A percentile compares a stretch with the other conserved stretches of the same genome.
Conservation (phyloP, 2,888 invertebrate species). For the Nomada hirtipes region DNA sequence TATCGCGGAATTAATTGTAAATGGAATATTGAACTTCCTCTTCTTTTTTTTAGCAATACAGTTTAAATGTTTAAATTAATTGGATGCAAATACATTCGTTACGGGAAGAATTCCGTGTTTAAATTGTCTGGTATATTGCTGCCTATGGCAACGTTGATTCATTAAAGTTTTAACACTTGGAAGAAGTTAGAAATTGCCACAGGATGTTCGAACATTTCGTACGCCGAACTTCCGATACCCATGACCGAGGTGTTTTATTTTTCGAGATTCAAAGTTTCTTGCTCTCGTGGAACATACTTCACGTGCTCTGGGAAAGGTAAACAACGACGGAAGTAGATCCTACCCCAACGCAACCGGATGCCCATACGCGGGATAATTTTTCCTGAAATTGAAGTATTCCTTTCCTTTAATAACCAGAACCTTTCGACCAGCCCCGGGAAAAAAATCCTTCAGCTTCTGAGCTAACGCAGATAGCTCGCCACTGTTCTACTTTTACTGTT, state of each 20-base stretch:
- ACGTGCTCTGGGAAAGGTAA: neutral
- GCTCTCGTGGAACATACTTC: neutral
- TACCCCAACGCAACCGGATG: neutral
- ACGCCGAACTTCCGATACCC: neutral
- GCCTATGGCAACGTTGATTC: no score
- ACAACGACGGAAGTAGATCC: neutral
- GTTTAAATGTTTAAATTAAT: no score
- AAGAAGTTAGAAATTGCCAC: no score
- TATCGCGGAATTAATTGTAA: no score
- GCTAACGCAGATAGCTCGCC: neutral
- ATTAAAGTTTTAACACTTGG: no score
- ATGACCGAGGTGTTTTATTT: neutral
- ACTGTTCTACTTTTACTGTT: neutral
- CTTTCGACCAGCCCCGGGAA: neutral
- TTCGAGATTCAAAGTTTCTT: neutral
- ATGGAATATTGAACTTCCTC: no score
- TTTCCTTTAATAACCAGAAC: neutral
- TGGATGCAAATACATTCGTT: no score
- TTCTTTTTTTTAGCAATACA: no score
- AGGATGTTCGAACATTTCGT: no score
- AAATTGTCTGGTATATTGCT: no score
- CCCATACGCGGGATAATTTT: neutral
- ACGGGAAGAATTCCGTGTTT: no score
- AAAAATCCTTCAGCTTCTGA: neutral
- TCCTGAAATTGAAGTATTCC: neutral